Conservation (phyloP, 2,113 vertebrate species). For the Sisor rabdophorus region DNA sequence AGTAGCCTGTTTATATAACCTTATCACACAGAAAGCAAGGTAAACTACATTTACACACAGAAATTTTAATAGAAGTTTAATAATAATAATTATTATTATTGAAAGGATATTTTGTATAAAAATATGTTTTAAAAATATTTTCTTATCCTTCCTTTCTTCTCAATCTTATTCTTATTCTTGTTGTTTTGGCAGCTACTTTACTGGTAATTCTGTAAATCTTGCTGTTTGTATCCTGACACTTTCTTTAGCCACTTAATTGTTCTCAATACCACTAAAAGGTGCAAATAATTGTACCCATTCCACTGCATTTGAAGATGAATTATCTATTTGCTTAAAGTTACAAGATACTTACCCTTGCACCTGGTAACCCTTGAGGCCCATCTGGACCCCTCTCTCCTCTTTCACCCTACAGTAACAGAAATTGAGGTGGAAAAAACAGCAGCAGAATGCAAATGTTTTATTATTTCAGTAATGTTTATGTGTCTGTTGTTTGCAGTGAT, state of each 20-base stretch:
- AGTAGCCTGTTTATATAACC: too few relatives aligned
- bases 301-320: background rate
- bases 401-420: conserved; percentile 72
- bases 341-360: conserved; percentile 78
- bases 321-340: background rate
- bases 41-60: too few relatives aligned
- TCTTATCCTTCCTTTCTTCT: background rate
- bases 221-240: background rate
- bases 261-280: background rate
- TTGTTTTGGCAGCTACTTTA: background rate
- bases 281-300: background rate
- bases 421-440: background rate
- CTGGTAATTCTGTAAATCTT: background rate
- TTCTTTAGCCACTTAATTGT: background rate
- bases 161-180: background rate
- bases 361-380: conserved; percentile 77
- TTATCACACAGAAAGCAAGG: too few relatives aligned
- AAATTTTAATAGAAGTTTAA: too few relatives aligned
- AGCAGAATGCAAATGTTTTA: background rate
- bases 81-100: too few relatives aligned
- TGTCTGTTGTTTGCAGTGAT: conserved; percentile 11
- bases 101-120: background rate
- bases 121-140: background rate
- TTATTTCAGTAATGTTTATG: background rate
- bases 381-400: conserved; percentile 76